Evolutionary conservation across 2,113 vertebrate species (phyloP).

Genomic region (Myanophis thanlyinensis): DNA sequence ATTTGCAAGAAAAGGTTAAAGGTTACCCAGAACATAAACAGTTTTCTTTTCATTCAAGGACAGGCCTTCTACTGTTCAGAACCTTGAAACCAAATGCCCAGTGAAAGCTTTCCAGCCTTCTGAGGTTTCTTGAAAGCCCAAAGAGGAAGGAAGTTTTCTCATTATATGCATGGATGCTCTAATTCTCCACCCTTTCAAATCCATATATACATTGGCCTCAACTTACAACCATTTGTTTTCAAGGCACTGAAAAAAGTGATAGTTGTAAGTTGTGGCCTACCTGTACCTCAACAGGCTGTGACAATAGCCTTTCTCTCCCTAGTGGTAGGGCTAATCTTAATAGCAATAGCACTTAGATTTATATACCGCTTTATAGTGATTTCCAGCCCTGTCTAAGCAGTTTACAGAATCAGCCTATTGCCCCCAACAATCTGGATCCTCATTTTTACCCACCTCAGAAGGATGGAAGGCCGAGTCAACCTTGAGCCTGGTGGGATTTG

Average conservation of each 20-base stretch:
- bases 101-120: slow-evolving; percentile 24
- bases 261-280: too few species aligned
- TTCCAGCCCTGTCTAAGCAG: too few species aligned
- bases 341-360: too few species aligned
- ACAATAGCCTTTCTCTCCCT: neutral
- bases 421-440: too few species aligned
- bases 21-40: slow-evolving; percentile 64
- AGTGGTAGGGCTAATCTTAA: neutral
- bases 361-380: too few species aligned
- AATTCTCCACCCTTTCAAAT: neutral
- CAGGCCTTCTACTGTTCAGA: slow-evolving; percentile 55
- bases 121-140: slow-evolving; percentile 15
- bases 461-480: too few species aligned
- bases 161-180: neutral
- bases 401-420: too few species aligned
- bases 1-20: slow-evolving; percentile 64
- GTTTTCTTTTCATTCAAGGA: slow-evolving; percentile 65
- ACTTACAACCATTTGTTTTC: too few species aligned
- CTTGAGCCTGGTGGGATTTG: too few species aligned
- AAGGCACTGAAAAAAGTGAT: too few species aligned
- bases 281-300: neutral
- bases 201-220: neutral
- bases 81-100: slow-evolving; percentile 35
- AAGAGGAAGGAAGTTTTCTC: neutral
- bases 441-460: too few species aligned